Percentiles rank a stretch among this genome's conserved stretches.
These are phyloP conservation scores for Polyodon spathula DNA, from an alignment of 2,113 vertebrate species.

Conservation along the genomic window DNA sequence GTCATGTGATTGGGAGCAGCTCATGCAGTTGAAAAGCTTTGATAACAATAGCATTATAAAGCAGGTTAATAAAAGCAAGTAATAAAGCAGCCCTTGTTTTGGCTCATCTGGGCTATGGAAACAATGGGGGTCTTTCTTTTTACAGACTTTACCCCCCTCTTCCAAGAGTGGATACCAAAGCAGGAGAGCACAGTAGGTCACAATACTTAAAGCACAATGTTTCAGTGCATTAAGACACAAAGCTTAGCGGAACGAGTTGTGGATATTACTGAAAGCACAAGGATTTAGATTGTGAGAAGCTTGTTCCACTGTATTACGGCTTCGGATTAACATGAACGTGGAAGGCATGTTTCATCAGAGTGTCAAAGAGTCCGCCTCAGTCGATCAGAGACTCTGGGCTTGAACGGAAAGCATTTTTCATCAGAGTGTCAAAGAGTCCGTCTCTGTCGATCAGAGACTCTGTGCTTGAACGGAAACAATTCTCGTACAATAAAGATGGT, in stretches of 20 bases:
- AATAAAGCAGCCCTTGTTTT: too few relatives aligned
- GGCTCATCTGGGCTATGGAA: too few relatives aligned
- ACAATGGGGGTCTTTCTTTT: not conserved
- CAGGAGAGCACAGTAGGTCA: not conserved
- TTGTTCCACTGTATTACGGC: not conserved
- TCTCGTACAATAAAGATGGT: too few relatives aligned
- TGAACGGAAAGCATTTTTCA: too few relatives aligned
- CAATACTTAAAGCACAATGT: not conserved
- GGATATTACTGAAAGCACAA: not conserved
- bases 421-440: too few relatives aligned
- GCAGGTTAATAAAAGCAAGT: too few relatives aligned
- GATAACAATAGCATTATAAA: too few relatives aligned
- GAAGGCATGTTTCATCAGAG: not conserved
- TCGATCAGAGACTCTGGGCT: not conserved
- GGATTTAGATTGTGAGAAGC: not conserved
- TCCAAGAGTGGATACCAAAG: not conserved
- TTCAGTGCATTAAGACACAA: not conserved
- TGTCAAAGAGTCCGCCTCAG: not conserved
- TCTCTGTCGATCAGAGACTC: too few relatives aligned
- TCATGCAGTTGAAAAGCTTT: too few relatives aligned
- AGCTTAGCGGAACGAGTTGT: not conserved
- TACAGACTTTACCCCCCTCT: not conserved
- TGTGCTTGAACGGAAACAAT: too few relatives aligned
- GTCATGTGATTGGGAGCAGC: too few relatives aligned
- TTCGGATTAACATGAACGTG: not conserved